phyloP scores from a whole-genome alignment of 2,113 vertebrate species.

The Alethe diademata region DNA sequence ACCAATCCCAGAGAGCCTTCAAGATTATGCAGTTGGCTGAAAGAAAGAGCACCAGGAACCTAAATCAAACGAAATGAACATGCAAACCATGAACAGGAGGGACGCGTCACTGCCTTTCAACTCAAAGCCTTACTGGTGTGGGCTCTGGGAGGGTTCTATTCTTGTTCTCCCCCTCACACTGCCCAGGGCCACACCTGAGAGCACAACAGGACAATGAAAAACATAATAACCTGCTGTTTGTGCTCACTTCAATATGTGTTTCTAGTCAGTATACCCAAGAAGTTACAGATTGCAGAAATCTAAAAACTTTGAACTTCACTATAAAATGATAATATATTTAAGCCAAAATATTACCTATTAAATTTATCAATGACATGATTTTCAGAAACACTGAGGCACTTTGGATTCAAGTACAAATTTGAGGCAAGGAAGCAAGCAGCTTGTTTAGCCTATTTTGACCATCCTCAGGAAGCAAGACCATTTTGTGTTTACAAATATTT shows the following conservation, averaged over 20 bases:
- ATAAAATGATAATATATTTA: not conserved
- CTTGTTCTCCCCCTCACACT: not conserved
- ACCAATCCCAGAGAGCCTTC: not conserved
- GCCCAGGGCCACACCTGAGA: not conserved
- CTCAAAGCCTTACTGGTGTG: fast-evolving
- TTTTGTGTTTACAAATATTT: not conserved
- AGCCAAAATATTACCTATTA: not conserved
- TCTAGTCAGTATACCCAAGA: not conserved
- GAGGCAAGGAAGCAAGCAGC: not conserved
- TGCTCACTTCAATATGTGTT: not conserved
- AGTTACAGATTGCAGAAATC: not conserved
- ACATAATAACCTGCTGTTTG: not conserved
- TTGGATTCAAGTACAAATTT: not conserved
- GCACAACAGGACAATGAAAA: fast-evolving
- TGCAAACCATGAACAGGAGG: fast-evolving
- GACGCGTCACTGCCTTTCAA: not conserved
- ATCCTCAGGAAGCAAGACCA: not conserved
- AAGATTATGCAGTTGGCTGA: fast-evolving
- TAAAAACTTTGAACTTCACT: not conserved
- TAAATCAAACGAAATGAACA: not conserved
- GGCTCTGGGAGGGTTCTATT: not conserved
- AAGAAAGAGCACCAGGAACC: not conserved
- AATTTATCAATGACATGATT: not conserved
- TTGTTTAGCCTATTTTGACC: not conserved
- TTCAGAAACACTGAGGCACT: not conserved